Base-by-base conservation (phyloP, 1,140 invertebrate species). In the Calosoma granatense region DNA sequence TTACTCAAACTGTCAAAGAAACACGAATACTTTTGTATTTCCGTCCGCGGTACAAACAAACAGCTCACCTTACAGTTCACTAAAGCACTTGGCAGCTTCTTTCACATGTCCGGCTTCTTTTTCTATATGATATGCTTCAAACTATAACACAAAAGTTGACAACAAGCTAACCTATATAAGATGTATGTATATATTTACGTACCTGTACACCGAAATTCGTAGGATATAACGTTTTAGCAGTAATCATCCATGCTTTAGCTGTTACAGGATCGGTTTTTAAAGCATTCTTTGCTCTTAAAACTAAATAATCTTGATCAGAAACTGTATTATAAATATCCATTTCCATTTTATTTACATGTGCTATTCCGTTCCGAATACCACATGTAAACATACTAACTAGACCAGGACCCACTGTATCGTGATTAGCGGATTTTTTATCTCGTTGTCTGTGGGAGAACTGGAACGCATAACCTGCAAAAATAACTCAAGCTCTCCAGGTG, bases 211-310 rank as follows among this genome's bases (percentile, higher is more conserved):
- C 83, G 65, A 91, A 91, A 68, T 90, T 90, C 23, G 85, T 81
- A 0, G 90, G 90, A 77, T 86, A 92, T 57, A 94, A 76, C 6
- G 87, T 88, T 79, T 88, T 90, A 0, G 90, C 90, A 6, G 89
- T 92, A n/a, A 94, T 81, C 73, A 93, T 83, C 90, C 90, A 94
- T 19, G 90, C 86, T 78, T 92, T 92, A 1, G 90, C 88, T 23
- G 85, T 80, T 71, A 81, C 81, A 58, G 86, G 81, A 72, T 92
- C 87, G 23, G 68, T 74, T 56, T 81, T 77, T 22, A 88, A 74
- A 23, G 81, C 79, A 64, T 83, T 77, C 71, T 89, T 88, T 1
- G 88, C 87, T 68, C 81, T 75, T 56, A 78, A 77, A 64, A 92
- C 85, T 56, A 92, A 80, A 74, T 88, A 92, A 65, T 89, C 86